Conservation (phyloP, 2,113 vertebrate species). For the Triplophysa rosa region DNA sequence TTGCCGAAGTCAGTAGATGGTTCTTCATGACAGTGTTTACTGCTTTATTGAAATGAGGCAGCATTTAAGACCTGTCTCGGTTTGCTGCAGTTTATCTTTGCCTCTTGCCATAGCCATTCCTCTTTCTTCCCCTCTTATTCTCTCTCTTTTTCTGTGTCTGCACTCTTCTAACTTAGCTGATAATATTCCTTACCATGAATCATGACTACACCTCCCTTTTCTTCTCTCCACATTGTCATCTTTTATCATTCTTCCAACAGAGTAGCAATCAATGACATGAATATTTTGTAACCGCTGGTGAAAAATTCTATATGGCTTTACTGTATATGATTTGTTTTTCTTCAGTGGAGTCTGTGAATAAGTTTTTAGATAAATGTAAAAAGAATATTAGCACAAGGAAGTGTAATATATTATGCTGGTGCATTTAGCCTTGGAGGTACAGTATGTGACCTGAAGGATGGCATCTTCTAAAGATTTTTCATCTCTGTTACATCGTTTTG, state of each 20-base stretch:
- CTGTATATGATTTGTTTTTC: background rate
- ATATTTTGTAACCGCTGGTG: constrained; percentile 21
- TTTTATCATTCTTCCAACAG: constrained; percentile 6
- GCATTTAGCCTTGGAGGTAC: background rate
- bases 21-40: background rate
- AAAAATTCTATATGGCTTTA: background rate
- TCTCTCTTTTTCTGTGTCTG: background rate
- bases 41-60: constrained; percentile 36
- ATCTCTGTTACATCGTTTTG: too few relatives aligned
- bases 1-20: too few relatives aligned
- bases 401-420: background rate
- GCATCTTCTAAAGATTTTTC: too few relatives aligned
- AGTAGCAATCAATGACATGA: constrained; percentile 35
- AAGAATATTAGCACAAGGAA: background rate
- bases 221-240: constrained; percentile 6
- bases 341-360: background rate
- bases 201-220: constrained; percentile 15
- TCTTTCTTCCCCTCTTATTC: background rate
- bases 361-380: background rate
- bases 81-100: constrained; percentile 35
- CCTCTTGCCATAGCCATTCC: constrained; percentile 12
- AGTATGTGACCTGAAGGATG: background rate
- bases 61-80: background rate
- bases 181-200: constrained; percentile 47
- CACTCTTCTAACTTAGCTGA: background rate